Evolutionary conservation across 2,888 invertebrate species (phyloP), one percentile per base, ranked within the genome.

Genomic region (Rugalucina vietnamica): DNA sequence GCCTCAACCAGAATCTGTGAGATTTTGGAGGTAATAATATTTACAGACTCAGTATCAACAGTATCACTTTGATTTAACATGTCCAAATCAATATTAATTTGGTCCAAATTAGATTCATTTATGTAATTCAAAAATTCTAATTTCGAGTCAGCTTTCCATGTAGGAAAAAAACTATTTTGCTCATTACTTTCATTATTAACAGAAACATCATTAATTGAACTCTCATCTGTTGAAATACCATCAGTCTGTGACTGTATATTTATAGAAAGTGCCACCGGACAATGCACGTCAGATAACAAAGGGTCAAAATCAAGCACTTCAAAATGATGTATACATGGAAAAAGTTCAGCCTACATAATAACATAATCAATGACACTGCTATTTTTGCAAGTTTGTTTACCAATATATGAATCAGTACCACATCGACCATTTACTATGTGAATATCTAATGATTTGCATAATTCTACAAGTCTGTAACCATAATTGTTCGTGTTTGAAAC

Each of bases 281-380:
- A 60, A 60, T 60, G 29, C 24, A 60, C 24, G 29, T 60, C 60
- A 29, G 60, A 60, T 29, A 60, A 27, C 18, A 60, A 60, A 5
- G 18, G 60, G 29, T 60, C 60, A 27, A 60, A 27, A 5, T 60
- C 60, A 27, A 60, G 5, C n/a, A n/a, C n/a, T n/a, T n/a, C n/a
- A n/a, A n/a, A n/a, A 60, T 60, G 29, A 60, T 60, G 27, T 60
- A 60, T 60, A 60, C 60, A n/a, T 29, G 60, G 60, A 65, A 32
- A 65, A 32, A 32, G 65, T 29, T 65, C 65, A 10, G 65, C 18
- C 18, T 32, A 65, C 65, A 65, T 65, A 18, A 65, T 65, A 34
- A 32, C 32, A 34, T 34, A 60, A n/a, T 65, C 65, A 34, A 65
- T 18, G 3, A 65, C 65, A 65, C 34, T 34, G 4, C 34, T 65